These are phyloP conservation scores for Caenorhabditis sp. DNA, from an alignment of 2,888 invertebrate species.

Conservation along the genomic window DNA sequence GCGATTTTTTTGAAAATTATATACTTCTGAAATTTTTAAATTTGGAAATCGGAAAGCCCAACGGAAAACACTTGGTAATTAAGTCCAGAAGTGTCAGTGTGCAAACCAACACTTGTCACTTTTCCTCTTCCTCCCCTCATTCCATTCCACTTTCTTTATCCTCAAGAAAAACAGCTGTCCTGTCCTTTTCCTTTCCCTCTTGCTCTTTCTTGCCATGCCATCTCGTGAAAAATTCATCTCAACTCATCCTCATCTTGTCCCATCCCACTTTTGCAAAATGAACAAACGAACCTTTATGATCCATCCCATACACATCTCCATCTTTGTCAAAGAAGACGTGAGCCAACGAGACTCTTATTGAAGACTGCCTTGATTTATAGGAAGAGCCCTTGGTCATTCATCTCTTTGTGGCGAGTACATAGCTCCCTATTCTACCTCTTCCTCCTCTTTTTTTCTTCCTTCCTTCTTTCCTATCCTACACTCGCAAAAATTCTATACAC, in stretches of 20 bases:
- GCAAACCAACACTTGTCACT: constrained; percentile 43
- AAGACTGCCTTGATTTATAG: constrained; percentile 48
- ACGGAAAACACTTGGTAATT: constrained; percentile 50
- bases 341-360: constrained; percentile 2
- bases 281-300: neutral
- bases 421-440: constrained; percentile 26
- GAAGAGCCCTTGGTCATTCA: constrained; percentile 22
- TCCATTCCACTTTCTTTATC: neutral
- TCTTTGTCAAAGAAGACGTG: neutral
- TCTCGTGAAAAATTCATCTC: constrained; percentile 40
- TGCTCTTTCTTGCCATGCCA: neutral
- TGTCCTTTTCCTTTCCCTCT: constrained; percentile 15
- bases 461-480: constrained; percentile 35
- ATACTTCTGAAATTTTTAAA: no score
- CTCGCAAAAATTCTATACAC: no score
- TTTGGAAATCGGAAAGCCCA: neutral
- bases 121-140: constrained; percentile 1
- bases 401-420: constrained; percentile 34
- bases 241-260: constrained; percentile 15
- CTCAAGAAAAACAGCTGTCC: constrained; percentile 58
- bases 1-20: no score
- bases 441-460: constrained; percentile 22
- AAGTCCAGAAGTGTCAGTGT: constrained; percentile 31
- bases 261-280: no score
- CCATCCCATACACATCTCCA: neutral